phyloP scores from a whole-genome alignment of 2,113 vertebrate species.

The Micronycteris hirsuta region DNA sequence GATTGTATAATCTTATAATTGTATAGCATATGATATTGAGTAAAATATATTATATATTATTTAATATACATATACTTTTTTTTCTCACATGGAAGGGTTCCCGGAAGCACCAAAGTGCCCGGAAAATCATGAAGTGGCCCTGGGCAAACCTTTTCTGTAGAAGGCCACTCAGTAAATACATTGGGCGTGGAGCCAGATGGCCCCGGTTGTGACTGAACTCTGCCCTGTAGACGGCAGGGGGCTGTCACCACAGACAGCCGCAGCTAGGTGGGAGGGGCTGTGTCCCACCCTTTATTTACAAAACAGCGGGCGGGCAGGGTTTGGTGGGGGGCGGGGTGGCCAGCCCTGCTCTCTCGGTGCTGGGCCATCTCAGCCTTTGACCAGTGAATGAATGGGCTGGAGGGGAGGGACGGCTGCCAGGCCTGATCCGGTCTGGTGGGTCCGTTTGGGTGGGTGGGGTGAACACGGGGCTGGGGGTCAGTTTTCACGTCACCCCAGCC shows the following conservation, averaged over 20 bases:
- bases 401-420: not conserved
- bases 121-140: not conserved
- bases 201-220: not conserved
- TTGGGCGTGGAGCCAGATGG: not conserved
- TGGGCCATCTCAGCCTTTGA: not conserved
- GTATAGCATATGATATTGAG: too few species aligned
- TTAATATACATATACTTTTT: not conserved
- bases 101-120: not conserved
- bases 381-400: not conserved
- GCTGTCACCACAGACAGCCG: rapidly evolving
- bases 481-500: not conserved
- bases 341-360: too few species aligned
- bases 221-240: not conserved
- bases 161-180: not conserved
- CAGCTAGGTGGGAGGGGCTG: not conserved
- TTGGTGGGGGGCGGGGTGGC: not conserved
- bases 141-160: not conserved
- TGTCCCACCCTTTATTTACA: not conserved
- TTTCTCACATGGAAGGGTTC: not conserved
- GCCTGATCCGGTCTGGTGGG: not conserved
- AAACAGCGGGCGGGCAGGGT: not conserved
- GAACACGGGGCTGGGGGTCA: not conserved
- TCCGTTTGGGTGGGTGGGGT: not conserved
- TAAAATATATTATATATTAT: not conserved
- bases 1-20: not conserved